Evolutionary conservation across 2,113 vertebrate species (phyloP).

Genomic region (Ciconia boyciana): DNA sequence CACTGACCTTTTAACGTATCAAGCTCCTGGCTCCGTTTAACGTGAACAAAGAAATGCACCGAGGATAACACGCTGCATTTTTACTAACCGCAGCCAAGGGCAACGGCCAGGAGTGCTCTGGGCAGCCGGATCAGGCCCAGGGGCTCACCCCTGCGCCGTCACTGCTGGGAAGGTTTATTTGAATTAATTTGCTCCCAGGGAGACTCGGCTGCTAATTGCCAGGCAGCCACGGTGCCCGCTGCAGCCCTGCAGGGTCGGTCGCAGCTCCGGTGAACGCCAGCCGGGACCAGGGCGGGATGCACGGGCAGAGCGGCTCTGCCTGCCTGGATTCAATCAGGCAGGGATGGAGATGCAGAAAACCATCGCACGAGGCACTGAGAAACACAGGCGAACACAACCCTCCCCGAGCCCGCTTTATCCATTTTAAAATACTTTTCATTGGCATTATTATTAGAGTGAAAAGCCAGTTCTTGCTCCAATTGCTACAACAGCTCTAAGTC

Average conservation of each 20-base stretch:
- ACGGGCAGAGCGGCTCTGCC: neutral
- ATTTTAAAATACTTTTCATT: neutral
- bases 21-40: neutral
- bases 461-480: neutral
- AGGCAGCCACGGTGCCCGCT: neutral
- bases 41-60: neutral
- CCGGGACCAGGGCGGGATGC: neutral
- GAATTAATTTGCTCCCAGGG: neutral
- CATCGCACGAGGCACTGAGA: accelerated
- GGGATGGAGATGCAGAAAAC: neutral
- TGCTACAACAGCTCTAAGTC: neutral
- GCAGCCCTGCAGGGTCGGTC: accelerated
- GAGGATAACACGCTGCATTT: neutral
- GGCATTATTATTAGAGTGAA: neutral
- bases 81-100: neutral
- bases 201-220: neutral
- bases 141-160: accelerated
- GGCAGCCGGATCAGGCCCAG: neutral
- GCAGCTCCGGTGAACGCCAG: neutral
- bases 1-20: neutral
- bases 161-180: neutral
- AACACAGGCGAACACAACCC: neutral
- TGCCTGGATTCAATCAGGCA: neutral
- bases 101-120: neutral
- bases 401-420: neutral